Percentiles rank a stretch among this genome's conserved stretches.
phyloP scores from a whole-genome alignment of 2,888 invertebrate species.

The Cheilosia vulpina region DNA sequence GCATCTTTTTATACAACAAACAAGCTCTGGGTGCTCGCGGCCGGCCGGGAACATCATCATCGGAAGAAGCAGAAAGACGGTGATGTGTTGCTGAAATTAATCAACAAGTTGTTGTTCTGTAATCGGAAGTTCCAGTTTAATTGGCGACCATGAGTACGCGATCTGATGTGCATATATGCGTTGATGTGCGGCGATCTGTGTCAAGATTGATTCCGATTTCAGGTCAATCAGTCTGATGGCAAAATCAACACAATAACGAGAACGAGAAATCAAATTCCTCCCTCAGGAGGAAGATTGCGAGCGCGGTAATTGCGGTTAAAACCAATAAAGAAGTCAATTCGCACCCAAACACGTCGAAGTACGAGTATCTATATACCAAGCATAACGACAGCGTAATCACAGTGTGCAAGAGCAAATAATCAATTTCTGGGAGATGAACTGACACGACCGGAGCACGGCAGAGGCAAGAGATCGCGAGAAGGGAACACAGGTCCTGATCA shows the following conservation, averaged over 20 bases:
- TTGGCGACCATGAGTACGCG: conserved; percentile 21
- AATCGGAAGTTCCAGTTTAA: conserved; percentile 72
- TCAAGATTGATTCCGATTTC: conserved; percentile 27
- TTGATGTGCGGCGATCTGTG: background rate
- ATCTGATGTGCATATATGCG: conserved; percentile 1
- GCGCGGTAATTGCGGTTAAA: conserved; percentile 44
- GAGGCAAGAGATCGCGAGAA: conserved; percentile 10
- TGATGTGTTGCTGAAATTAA: conserved; percentile 59
- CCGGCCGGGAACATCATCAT: conserved; percentile 3
- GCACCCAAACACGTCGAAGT: conserved; percentile 33
- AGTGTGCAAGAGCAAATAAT: conserved; percentile 71
- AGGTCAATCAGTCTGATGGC: conserved; percentile 33
- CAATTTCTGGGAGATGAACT: conserved; percentile 66
- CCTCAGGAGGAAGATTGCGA: conserved; percentile 7
- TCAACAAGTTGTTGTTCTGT: conserved; percentile 44
- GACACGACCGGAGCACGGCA: conserved; percentile 38
- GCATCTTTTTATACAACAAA: conserved; percentile 25
- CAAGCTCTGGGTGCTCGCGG: conserved; percentile 35
- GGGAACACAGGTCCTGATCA: conserved; percentile 64
- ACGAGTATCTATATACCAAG: conserved; percentile 28
- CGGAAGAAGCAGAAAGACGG: background rate
- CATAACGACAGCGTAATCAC: conserved; percentile 51
- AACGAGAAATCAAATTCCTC: background rate
- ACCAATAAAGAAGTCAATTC: conserved; percentile 74
- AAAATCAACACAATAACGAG: conserved; percentile 25